Percentiles rank a stretch among this genome's conserved stretches.
Evolutionary conservation across 2,113 vertebrate species (phyloP).

Genomic region (Ceratotherium simum): DNA sequence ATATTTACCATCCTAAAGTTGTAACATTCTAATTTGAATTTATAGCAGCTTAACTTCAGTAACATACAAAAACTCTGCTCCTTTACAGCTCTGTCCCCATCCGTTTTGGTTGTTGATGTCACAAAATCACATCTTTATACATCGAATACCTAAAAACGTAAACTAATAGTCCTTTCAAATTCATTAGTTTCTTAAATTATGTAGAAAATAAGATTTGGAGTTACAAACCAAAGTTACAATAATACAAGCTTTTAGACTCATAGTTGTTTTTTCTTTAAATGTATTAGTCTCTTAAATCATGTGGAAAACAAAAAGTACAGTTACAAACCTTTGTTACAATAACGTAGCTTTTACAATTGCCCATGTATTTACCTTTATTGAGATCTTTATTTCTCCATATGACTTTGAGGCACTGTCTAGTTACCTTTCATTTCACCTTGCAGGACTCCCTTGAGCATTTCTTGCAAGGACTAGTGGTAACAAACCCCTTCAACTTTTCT

Average conservation of each 20-base stretch:
- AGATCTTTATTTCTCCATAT: neutral
- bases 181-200: neutral
- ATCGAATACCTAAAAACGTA: neutral
- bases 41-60: neutral
- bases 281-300: neutral
- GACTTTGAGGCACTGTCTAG: neutral
- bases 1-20: neutral
- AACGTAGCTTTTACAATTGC: neutral
- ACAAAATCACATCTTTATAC: neutral
- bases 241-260: neutral
- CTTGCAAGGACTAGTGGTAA: neutral
- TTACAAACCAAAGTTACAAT: neutral
- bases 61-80: neutral
- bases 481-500: neutral
- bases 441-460: neutral
- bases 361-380: neutral
- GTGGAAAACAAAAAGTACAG: neutral
- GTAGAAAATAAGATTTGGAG: neutral
- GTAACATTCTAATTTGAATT: neutral
- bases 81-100: neutral
- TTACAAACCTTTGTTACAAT: neutral
- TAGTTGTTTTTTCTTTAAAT: neutral
- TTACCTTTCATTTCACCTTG: neutral
- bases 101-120: neutral
- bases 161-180: neutral